Evolutionary conservation across 1,140 invertebrate species (phyloP), one percentile per base, ranked within the genome.

Genomic region (Platyscapa corneri): DNA sequence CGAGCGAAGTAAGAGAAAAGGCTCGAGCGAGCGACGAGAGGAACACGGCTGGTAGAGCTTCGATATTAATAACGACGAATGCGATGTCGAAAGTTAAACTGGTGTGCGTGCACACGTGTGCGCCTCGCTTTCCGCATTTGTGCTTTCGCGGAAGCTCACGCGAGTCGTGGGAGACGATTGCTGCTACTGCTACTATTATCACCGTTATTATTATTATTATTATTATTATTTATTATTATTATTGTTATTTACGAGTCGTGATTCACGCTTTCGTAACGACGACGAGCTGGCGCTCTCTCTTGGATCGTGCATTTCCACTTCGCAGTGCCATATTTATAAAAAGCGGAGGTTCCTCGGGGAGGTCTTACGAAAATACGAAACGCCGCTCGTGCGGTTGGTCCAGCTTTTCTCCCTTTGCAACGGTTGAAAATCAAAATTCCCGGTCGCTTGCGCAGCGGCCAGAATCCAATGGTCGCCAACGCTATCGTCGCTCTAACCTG

Each of bases 401-500:
- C 27, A 3, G 56, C 1, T 14, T 60, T 27, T 60, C 5, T 60
- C 23, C 27, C 56, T 60, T 18, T 60, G 14, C 16, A 70, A 70
- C 6, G 14, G 10, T 80, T 37, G 20, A n/a, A n/a, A n/a, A n/a
- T n/a, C n/a, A n/a, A n/a, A n/a, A n/a, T 49, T 30, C 46, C 42
- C 49, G 72, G 5, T 70, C 70, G 34, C 20, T 53, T 1, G 53
- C 82, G n/a, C 27, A 5, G 27, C n/a, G 12, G 0, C 8, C 8
- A 46, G 30, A 42, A 42, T 46, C 18, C 37, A 32, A 53, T 53
- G 8, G 53, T n/a, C 16, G n/a, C 53, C 3, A 3, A 64, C 34
- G 82, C 72, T 82, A 72, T 78, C 75, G 87, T 85, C 82, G 49
- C 82, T 86, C 84, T 42, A 83, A 84, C 27, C 42, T 78, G 60